Conservation (phyloP, 2,888 invertebrate genomes). For the Aphodius sticticus region DNA sequence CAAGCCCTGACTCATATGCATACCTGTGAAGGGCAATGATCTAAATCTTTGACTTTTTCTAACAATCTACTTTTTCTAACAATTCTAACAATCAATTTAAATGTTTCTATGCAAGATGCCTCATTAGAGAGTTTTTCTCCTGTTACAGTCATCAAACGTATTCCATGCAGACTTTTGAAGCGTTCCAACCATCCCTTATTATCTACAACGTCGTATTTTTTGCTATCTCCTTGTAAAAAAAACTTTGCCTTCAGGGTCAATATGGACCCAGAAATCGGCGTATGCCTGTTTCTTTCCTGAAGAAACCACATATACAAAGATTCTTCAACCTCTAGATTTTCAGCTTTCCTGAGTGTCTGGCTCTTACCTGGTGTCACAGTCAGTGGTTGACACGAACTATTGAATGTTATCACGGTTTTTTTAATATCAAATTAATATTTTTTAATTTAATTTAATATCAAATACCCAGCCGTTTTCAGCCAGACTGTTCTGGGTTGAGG, state of each 20-base stretch:
- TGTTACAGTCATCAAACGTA: slow-evolving; percentile 40
- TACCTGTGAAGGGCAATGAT: slow-evolving; percentile 26
- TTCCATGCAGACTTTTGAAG: slow-evolving; percentile 39
- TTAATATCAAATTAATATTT: too few species aligned
- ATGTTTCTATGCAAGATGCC: slow-evolving; percentile 30
- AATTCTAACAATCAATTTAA: slow-evolving; percentile 24
- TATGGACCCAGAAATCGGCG: not conserved
- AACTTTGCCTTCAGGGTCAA: not conserved
- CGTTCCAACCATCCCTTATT: slow-evolving; percentile 32
- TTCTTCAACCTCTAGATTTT: slow-evolving; percentile 42
- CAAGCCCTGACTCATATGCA: slow-evolving; percentile 20
- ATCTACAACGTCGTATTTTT: not conserved
- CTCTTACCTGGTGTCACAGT: slow-evolving; percentile 35
- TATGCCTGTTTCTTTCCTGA: slow-evolving; percentile 36
- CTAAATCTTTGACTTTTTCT: slow-evolving; percentile 28
- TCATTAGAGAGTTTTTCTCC: slow-evolving; percentile 38
- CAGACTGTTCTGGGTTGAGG: too few species aligned
- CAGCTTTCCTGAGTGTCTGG: slow-evolving; percentile 34
- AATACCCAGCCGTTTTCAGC: too few species aligned
- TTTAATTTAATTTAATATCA: too few species aligned
- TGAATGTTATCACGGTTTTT: slow-evolving; percentile 31
- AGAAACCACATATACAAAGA: slow-evolving; percentile 43
- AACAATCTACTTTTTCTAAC: slow-evolving; percentile 10
- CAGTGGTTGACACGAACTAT: slow-evolving; percentile 34
- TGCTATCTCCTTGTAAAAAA: not conserved